These are phyloP conservation scores for Scaptomyza hsui DNA, from an alignment of 1,140 invertebrate genomes.

Conservation along the genomic window DNA sequence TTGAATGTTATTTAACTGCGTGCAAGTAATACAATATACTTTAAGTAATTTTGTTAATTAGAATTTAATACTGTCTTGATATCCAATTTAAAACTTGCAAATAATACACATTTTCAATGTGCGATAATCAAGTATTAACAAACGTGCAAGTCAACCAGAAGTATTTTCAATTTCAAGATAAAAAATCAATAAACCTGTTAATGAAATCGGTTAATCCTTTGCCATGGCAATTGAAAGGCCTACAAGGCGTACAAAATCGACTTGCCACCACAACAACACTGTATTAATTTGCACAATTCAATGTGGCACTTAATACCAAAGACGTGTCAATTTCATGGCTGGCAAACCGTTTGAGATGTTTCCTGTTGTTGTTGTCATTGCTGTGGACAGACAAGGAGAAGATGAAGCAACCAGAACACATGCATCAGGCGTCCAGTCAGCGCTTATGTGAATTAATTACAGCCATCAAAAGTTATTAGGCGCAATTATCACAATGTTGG, in stretches of 20 bases:
- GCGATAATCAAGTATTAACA: no score
- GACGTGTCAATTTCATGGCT: conserved; percentile 81
- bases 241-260: not conserved
- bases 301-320: conserved; percentile 81
- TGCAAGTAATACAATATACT: no score
- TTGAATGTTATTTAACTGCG: not conserved
- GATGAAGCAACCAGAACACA: conserved; percentile 13
- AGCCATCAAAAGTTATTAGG: conserved; percentile 82
- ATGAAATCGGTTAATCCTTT: no score
- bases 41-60: no score
- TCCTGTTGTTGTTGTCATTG: conserved; percentile 25
- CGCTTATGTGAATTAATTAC: conserved; percentile 79
- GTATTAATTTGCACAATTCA: conserved; percentile 80
- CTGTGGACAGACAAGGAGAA: not conserved
- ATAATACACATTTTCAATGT: no score
- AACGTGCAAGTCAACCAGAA: no score
- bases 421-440: conserved; percentile 34
- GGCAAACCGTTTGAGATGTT: conserved; percentile 62
- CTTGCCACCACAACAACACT: not conserved
- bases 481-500: conserved; percentile 77
- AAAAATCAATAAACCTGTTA: no score
- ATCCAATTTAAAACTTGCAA: no score
- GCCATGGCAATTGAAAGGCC: no score
- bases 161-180: no score
- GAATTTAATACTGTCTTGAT: no score